A percentile compares a stretch with the other conserved stretches of the same genome.
phyloP scores from a whole-genome alignment of 2,113 vertebrate species.

The Anolis carolinensis region DNA sequence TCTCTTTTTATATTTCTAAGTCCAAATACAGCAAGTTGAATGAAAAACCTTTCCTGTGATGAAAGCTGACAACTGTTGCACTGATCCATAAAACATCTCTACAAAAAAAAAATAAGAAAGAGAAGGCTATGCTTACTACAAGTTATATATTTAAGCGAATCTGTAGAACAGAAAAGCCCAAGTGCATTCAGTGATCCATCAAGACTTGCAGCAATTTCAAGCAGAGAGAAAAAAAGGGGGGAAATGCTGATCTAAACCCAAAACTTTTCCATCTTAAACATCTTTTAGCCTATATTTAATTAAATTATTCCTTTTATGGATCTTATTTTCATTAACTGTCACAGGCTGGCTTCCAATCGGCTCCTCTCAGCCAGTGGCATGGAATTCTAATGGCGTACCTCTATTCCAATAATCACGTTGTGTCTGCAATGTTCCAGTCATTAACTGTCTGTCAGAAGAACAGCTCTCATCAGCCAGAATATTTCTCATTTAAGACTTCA shows the following conservation, averaged over 20 bases:
- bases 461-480: constrained; percentile 29
- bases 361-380: constrained; percentile 23
- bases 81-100: neutral
- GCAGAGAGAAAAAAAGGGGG: neutral
- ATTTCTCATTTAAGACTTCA: constrained; percentile 56
- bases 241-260: constrained; percentile 34
- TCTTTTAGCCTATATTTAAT: constrained; percentile 47
- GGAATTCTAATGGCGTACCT: constrained; percentile 20
- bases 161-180: neutral
- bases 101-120: neutral
- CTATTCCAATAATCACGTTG: constrained; percentile 46
- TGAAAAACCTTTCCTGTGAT: neutral
- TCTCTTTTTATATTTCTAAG: neutral
- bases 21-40: neutral
- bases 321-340: constrained; percentile 39
- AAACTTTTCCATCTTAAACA: constrained; percentile 17
- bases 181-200: neutral
- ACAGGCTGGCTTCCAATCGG: constrained; percentile 38
- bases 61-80: neutral
- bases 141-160: neutral
- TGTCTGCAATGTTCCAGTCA: constrained; percentile 62
- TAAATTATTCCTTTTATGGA: constrained; percentile 47
- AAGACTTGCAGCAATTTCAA: neutral
- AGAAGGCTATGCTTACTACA: neutral
- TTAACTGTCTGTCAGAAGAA: constrained; percentile 53